Percentiles rank a stretch among this genome's conserved stretches.
phyloP scores from a whole-genome alignment of 2,888 invertebrate species.

The Drosophila ezoana region DNA sequence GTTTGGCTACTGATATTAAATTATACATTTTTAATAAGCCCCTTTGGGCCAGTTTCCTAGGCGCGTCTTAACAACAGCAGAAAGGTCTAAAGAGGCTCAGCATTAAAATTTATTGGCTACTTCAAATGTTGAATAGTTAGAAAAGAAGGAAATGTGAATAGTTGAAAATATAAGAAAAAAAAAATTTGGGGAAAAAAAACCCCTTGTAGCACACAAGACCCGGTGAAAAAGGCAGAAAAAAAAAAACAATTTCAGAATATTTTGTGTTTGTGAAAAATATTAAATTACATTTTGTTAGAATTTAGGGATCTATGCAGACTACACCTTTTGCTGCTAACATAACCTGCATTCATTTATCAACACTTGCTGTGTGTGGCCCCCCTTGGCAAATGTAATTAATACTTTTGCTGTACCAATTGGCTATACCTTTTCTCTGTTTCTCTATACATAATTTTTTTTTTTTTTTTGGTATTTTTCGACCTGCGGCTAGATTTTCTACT shows the following conservation, averaged over 20 bases:
- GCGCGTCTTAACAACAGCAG: not conserved
- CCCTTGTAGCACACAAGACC: no score
- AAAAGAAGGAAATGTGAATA: not conserved
- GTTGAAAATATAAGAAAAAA: not conserved
- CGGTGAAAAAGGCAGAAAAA: no score
- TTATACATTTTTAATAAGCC: slow-evolving; percentile 45
- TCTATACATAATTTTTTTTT: slow-evolving; percentile 1
- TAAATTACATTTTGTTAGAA: not conserved
- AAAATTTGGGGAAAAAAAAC: not conserved
- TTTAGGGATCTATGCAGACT: not conserved
- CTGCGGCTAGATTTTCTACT: slow-evolving; percentile 46
- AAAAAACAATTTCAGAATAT: no score
- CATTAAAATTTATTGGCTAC: slow-evolving; percentile 55
- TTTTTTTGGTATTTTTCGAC: slow-evolving; percentile 27
- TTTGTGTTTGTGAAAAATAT: no score
- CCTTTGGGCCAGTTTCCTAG: not conserved
- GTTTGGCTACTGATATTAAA: slow-evolving; percentile 48
- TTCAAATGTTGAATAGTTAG: slow-evolving; percentile 5
- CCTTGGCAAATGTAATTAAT: slow-evolving; percentile 64
- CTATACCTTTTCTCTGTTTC: slow-evolving; percentile 1
- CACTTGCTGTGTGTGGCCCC: slow-evolving; percentile 19
- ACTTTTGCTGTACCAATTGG: slow-evolving; percentile 30
- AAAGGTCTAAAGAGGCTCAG: not conserved
- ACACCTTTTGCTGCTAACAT: not conserved
- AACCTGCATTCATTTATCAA: slow-evolving; percentile 47